A percentile compares a stretch with the other conserved stretches of the same genome.
phyloP scores from a whole-genome alignment of 2,888 invertebrate species.

The Xestobium rufovillosum region DNA sequence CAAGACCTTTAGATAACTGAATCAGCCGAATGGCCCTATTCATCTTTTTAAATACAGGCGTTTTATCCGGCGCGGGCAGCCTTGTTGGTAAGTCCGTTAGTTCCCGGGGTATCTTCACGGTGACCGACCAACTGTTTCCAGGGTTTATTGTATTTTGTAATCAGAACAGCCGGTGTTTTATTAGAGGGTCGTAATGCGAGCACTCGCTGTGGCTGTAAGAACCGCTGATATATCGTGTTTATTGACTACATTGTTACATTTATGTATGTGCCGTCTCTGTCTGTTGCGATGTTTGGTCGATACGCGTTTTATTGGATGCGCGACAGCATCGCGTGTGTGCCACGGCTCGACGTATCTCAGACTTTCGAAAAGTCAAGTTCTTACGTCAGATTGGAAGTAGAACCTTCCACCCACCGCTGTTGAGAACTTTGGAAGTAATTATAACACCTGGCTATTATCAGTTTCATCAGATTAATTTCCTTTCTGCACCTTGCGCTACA shows the following conservation, averaged over 20 bases:
- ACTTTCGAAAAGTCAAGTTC: too few relatives aligned
- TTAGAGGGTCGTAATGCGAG: slow-evolving; percentile 36
- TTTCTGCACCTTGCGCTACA: too few relatives aligned
- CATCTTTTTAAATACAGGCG: slow-evolving; percentile 53
- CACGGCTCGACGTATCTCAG: too few relatives aligned
- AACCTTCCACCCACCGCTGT: too few relatives aligned
- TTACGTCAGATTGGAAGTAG: too few relatives aligned
- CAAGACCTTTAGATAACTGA: slow-evolving; percentile 52
- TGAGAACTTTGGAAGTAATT: too few relatives aligned
- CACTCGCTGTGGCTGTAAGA: slow-evolving; percentile 36
- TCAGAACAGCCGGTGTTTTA: slow-evolving; percentile 39
- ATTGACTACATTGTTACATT: slow-evolving; percentile 38
- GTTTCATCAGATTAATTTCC: too few relatives aligned
- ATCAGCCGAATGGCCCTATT: slow-evolving; percentile 59
- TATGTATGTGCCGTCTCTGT: slow-evolving; percentile 21
- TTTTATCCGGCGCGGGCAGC: slow-evolving; percentile 1
- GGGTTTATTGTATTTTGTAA: slow-evolving; percentile 39
- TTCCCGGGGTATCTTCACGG: too few relatives aligned
- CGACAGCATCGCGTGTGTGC: too few relatives aligned
- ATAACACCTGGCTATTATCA: too few relatives aligned
- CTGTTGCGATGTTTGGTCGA: slow-evolving; percentile 10
- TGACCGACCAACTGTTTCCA: slow-evolving; percentile 29
- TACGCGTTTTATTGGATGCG: slow-evolving; percentile 12
- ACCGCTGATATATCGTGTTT: slow-evolving; percentile 37
- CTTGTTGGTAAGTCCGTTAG: too few relatives aligned